These are phyloP conservation scores for Ceuthmochares aereus DNA, from an alignment of 2,113 vertebrate species.

Conservation along the genomic window DNA sequence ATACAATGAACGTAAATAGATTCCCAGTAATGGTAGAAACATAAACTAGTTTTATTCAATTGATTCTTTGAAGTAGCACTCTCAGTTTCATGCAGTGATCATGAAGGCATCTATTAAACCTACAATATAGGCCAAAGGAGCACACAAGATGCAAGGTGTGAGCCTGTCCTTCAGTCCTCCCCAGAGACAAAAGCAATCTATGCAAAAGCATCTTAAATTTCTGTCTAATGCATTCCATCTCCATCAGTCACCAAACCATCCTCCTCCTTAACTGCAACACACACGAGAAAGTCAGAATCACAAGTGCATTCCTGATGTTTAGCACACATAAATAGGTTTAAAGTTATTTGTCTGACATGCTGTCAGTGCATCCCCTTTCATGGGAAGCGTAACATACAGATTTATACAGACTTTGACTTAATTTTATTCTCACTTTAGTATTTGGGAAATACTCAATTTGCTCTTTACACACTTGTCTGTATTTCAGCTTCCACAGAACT, in stretches of 20 bases:
- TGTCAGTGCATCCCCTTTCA: not conserved
- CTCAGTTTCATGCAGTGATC: not conserved
- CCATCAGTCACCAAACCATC: not conserved
- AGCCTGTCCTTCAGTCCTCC: not conserved
- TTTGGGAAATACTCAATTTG: not conserved
- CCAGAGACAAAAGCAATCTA: not conserved
- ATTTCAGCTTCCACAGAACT: not conserved
- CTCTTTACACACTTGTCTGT: not conserved
- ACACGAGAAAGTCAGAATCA: not conserved
- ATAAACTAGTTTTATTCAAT: not conserved
- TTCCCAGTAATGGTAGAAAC: not conserved
- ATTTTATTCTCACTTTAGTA: not conserved
- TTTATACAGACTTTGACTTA: not conserved
- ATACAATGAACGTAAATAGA: not conserved
- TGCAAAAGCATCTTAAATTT: not conserved
- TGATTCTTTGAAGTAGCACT: not conserved
- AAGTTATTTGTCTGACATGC: not conserved
- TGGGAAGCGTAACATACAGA: not conserved
- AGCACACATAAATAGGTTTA: not conserved
- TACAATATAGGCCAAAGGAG: not conserved
- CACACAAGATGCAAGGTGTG: not conserved
- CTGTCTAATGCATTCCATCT: not conserved
- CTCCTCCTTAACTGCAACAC: not conserved
- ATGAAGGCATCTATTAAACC: not conserved
- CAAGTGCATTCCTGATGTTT: rapidly evolving